Base-by-base conservation (phyloP, 2,113 vertebrate species). In the Litocranius walleri region DNA sequence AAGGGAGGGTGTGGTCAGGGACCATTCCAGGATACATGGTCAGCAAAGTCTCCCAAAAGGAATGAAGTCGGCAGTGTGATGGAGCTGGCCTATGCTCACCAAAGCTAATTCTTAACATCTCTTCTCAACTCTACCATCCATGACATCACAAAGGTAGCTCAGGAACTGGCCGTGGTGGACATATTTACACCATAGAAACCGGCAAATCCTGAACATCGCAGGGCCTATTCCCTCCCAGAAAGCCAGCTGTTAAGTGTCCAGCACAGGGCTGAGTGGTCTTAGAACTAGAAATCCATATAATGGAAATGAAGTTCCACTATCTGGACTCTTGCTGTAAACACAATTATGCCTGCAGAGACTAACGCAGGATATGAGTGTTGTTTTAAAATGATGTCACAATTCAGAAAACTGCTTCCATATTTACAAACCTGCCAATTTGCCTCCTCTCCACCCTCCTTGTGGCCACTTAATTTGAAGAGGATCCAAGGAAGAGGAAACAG, bases 151-250 rank as follows among this genome's bases (percentile, higher is more conserved):
- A n/a, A 86, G 88, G 74, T 4, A 54, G 62, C 61, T 25, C 52
- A 40, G 64, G 57, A 30, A 43, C 33, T 2, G 6, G n/a, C 50
- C 0, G 0, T 4, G 19, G 50, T 17, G 45, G 9, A 45, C 45
- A 9, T 52, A 17, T 84, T 80, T 64, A 33, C 25, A 67, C 27
- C 43, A 45, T 16, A 4, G 27, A 62, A 88, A 78, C 64, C 2
- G 3, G 43, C 92, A 78, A n/a, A 36, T 4, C 0, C 45, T 43
- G 54, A 29, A 94, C 80, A 83, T 59, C 0, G 6, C 15, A 11
- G 80, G 57, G 40, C 25, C 27, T 57, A 30, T 11, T 30, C 19
- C 8, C 29, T 30, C 50, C 57, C 57, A 56, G 81, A 61, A 21
- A 92, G 80, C 27, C 74, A 12, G 57, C 13, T 43, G 29, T 85